phyloP scores from a whole-genome alignment of 2,113 vertebrate genomes.

The Phalacrocorax aristotelis region DNA sequence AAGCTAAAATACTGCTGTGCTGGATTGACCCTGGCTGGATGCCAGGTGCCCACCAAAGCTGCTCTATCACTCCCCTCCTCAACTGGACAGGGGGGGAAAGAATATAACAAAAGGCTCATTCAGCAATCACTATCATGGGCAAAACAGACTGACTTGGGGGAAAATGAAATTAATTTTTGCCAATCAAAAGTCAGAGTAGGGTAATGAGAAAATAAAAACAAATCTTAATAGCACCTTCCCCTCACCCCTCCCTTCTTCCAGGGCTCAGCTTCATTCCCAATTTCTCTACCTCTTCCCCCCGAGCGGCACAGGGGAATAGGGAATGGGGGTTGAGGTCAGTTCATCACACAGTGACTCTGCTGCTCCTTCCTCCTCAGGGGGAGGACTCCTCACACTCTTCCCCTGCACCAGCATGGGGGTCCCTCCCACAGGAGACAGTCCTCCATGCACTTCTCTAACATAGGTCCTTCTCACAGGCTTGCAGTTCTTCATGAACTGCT shows the following conservation, averaged over 20 bases:
- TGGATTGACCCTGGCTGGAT: not conserved
- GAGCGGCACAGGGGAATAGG: too few relatives aligned
- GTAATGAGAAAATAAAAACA: too few relatives aligned
- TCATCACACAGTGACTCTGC: not conserved
- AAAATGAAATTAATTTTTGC: too few relatives aligned
- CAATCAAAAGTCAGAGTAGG: too few relatives aligned
- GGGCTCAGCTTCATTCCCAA: too few relatives aligned
- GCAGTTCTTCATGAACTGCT: not conserved
- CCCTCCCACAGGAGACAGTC: not conserved
- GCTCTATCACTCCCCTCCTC: not conserved
- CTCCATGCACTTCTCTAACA: rapidly evolving
- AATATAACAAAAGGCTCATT: not conserved
- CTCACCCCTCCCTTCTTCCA: too few relatives aligned
- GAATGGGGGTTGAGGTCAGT: not conserved
- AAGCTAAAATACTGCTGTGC: not conserved
- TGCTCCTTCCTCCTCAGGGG: not conserved
- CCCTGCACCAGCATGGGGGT: not conserved
- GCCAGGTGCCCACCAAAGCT: not conserved
- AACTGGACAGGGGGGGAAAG: not conserved
- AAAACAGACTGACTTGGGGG: not conserved
- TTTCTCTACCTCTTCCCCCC: too few relatives aligned
- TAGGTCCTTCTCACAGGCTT: not conserved
- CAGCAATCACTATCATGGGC: not conserved
- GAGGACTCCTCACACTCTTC: not conserved
- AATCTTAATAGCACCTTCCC: too few relatives aligned